Evolutionary conservation across 2,888 invertebrate genomes (phyloP).

Genomic region (Pimpla rufipes): DNA sequence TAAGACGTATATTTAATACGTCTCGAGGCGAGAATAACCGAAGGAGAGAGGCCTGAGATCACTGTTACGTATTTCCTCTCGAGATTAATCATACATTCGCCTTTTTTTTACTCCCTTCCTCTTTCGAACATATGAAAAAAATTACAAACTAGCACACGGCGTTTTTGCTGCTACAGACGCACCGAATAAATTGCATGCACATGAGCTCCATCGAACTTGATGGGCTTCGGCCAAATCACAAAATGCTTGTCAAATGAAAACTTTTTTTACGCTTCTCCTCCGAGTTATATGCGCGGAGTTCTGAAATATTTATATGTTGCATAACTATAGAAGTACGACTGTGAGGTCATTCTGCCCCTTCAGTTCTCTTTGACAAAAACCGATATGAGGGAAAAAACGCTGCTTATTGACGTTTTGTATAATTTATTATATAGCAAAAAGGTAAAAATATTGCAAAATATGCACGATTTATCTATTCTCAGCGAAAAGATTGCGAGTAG

Average conservation of each 20-base stretch:
- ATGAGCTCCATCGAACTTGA: constrained; percentile 31
- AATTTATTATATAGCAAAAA: background rate
- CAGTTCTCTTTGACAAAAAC: background rate
- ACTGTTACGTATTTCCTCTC: constrained; percentile 22
- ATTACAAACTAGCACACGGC: constrained; percentile 12
- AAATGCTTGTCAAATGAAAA: constrained; percentile 39
- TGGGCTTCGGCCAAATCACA: constrained; percentile 46
- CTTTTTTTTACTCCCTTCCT: constrained; percentile 6
- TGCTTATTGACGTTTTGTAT: background rate
- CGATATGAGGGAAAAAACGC: background rate
- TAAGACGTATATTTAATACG: constrained; percentile 12
- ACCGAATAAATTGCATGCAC: constrained; percentile 8
- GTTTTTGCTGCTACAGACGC: constrained; percentile 4
- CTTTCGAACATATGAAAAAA: constrained; percentile 3
- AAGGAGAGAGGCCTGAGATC: background rate
- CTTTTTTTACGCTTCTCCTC: constrained; percentile 41
- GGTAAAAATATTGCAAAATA: background rate
- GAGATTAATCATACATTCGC: constrained; percentile 26
- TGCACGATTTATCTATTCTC: background rate
- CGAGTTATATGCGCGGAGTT: constrained; percentile 27
- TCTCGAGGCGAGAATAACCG: background rate
- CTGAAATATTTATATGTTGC: constrained; percentile 52
- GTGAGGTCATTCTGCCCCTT: background rate
- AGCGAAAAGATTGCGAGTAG: background rate
- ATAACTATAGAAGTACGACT: background rate